phyloP scores from a whole-genome alignment of 2,113 vertebrate species.

The Rallus limicola region DNA sequence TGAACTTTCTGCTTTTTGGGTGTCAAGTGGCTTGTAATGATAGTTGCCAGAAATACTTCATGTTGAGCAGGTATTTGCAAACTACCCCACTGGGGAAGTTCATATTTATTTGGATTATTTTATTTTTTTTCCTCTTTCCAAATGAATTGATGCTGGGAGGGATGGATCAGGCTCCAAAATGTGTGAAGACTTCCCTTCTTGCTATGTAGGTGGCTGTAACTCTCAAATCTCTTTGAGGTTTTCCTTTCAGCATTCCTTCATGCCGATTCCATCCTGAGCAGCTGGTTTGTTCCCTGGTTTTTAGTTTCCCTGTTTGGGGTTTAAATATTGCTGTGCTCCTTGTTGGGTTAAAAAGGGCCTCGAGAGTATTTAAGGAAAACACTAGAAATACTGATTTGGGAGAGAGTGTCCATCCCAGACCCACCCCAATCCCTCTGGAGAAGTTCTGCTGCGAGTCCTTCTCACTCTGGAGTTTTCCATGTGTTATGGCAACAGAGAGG shows the following conservation, averaged over 20 bases:
- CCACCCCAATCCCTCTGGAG: background rate
- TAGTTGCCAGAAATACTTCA: background rate
- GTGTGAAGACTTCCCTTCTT: background rate
- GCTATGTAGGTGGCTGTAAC: background rate
- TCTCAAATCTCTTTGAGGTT: background rate
- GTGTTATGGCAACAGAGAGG: background rate
- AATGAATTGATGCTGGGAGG: background rate
- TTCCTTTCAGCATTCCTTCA: background rate
- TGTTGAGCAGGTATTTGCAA: background rate
- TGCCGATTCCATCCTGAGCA: background rate
- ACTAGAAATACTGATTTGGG: background rate
- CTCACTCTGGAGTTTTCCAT: background rate
- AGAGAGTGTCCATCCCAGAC: background rate
- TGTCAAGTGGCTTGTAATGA: background rate
- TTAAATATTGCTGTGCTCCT: background rate
- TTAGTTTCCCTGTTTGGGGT: background rate
- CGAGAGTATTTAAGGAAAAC: background rate
- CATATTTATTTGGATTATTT: background rate
- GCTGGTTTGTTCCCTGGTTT: background rate
- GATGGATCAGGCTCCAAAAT: background rate
- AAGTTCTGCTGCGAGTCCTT: rapidly evolving
- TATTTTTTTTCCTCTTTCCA: background rate
- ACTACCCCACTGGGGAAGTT: background rate
- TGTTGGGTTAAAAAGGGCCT: background rate
- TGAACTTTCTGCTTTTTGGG: background rate